Evolutionary conservation across 2,888 invertebrate species (phyloP).

Genomic region (Drosophila macrospina): DNA sequence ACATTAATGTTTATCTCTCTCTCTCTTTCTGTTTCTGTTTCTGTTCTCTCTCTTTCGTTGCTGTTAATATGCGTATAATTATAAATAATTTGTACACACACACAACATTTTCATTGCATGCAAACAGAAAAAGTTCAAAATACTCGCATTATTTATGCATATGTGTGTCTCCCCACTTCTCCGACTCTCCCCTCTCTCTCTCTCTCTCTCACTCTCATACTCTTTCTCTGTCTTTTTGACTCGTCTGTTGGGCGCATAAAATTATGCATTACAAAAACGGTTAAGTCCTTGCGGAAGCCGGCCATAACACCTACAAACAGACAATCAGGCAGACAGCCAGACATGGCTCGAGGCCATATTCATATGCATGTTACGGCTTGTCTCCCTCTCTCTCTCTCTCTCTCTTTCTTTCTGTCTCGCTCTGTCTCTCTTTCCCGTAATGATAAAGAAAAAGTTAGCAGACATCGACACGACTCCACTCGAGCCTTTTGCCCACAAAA

Average conservation of each 20-base stretch:
- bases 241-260: conserved; percentile 46
- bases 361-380: conserved; percentile 71
- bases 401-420: neutral
- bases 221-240: neutral
- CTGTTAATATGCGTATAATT: conserved; percentile 78
- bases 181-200: conserved; percentile 2
- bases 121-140: conserved; percentile 43
- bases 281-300: conserved; percentile 81
- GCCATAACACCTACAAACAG: conserved; percentile 76
- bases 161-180: conserved; percentile 31
- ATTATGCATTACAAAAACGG: conserved; percentile 81
- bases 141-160: conserved; percentile 75
- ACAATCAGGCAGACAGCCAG: conserved; percentile 45
- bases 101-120: conserved; percentile 52
- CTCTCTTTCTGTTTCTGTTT: neutral
- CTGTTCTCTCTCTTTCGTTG: conserved; percentile 11
- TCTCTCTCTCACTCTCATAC: neutral
- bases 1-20: conserved; percentile 53
- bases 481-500: conserved; percentile 60
- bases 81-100: conserved; percentile 65
- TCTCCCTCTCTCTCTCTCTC: conserved; percentile 9
- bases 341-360: conserved; percentile 66
- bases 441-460: conserved; percentile 78
- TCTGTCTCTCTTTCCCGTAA: conserved; percentile 27
- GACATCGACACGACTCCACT: conserved; percentile 49